A percentile compares a stretch with the other conserved stretches of the same genome.
Evolutionary conservation across 2,888 invertebrate species (phyloP).

Genomic region (Leptura quadrifasciata): DNA sequence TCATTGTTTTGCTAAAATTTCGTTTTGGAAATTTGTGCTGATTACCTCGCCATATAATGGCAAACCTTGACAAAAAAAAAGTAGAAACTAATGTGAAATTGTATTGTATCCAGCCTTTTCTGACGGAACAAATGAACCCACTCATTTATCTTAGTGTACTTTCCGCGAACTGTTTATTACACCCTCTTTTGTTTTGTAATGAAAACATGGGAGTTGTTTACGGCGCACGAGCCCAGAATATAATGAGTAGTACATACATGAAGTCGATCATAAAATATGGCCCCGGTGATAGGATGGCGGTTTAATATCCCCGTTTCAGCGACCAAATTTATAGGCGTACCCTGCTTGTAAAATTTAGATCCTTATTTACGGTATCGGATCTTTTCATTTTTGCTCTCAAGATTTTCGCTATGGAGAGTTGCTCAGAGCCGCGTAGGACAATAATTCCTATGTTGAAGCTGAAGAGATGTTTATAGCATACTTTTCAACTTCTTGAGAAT

Average conservation of each 20-base stretch:
- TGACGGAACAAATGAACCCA: background rate
- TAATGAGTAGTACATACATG: conserved; percentile 44
- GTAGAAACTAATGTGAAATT: background rate
- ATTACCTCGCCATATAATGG: background rate
- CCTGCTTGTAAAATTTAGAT: conserved; percentile 30
- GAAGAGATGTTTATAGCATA: background rate
- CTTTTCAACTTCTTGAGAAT: background rate
- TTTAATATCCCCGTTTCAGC: conserved; percentile 51
- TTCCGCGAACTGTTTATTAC: conserved; percentile 4
- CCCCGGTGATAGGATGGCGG: conserved; percentile 51
- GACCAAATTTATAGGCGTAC: conserved; percentile 37
- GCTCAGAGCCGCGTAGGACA: background rate
- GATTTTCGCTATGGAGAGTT: background rate
- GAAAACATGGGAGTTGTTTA: conserved; percentile 45
- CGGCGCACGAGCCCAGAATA: conserved; percentile 46
- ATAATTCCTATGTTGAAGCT: background rate
- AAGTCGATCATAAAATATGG: conserved; percentile 52
- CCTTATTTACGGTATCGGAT: conserved; percentile 8
- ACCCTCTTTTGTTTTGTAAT: conserved; percentile 14
- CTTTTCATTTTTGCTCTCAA: background rate
- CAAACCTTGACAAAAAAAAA: background rate
- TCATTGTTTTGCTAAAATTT: background rate
- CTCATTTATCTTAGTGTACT: background rate
- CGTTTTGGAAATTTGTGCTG: background rate
- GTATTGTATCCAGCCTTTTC: background rate